A percentile compares a stretch with the other conserved stretches of the same genome.
Conservation (phyloP, 1,140 invertebrate genomes). For the Apis florea region DNA sequence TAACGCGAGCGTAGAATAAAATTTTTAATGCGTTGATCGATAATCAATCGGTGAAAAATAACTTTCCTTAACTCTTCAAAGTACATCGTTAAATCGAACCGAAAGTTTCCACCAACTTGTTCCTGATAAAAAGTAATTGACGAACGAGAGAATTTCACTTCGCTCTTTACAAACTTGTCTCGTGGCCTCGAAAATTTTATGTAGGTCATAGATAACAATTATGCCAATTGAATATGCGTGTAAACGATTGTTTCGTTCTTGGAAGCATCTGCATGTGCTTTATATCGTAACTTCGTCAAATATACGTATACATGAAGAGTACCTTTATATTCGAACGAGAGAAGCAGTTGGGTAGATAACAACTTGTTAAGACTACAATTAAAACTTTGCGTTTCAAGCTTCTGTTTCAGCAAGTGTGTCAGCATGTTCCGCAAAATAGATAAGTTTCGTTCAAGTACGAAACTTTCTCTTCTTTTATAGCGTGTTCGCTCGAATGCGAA, state of each 20-base stretch:
- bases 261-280: background rate
- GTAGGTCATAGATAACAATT: background rate
- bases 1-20: background rate
- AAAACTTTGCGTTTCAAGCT: constrained; percentile 35
- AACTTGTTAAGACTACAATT: constrained; percentile 47
- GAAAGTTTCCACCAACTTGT: constrained; percentile 25
- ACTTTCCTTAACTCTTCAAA: constrained; percentile 27
- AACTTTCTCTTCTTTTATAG: background rate
- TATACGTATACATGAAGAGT: no score
- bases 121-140: background rate
- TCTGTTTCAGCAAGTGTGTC: background rate
- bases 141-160: no score
- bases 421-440: background rate
- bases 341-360: constrained; percentile 9
- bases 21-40: constrained; percentile 14
- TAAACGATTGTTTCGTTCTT: constrained; percentile 5
- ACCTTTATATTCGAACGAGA: background rate
- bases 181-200: no score
- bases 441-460: constrained; percentile 4
- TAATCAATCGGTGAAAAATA: constrained; percentile 42
- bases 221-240: background rate
- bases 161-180: no score
- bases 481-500: constrained; percentile 17
- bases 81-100: background rate
- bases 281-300: no score